Base-by-base conservation (phyloP, 2,797 vertebrate species). In the Knipowitschia caucasica region DNA sequence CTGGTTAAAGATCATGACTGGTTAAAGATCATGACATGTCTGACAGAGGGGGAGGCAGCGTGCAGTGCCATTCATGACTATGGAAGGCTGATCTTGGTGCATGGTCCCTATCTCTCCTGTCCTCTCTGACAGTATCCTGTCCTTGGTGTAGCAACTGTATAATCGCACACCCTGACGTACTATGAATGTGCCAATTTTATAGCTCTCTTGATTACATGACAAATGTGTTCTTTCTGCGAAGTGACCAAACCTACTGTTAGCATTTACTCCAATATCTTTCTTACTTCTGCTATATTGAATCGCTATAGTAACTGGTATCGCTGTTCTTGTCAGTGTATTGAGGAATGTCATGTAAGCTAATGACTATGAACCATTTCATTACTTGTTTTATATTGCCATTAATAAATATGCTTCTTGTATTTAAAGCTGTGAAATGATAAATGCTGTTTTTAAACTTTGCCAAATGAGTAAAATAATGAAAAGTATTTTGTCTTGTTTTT, bases 331-430 rank as follows among this genome's bases (percentile, higher is more conserved):
- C 79, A 65, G 76, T 90, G 83, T 85, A 82, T 87, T 89, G 84
- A 89, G 81, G 89, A 92, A 90, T 91, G 89, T 90, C 80, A 83
- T 82, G 89, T 89, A 76, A 77, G 79, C 84, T 85, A 80, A 85
- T 86, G 81, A 86, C 78, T 82, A 86, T 86, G 84, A 81, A 80
- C 82, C 73, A 84, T 90, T 90, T 91, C 82, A 89, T 82, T 89
- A 88, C 78, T 82, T 90, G 83, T 90, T 92, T 91, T 92, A 86
- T 90, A 90, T 88, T 87, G 80, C 86, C 78, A 88, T 87, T 79
- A 90, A 89, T 91, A 91, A 91, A 91, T 88, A 87, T 89, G 89
- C 89, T 91, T 91, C 87, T 91, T 89, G 83, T 90, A 90, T 88
- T 90, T 89, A 81, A 82, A 84, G 78, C 75, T 78, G 75, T 81